phyloP scores from a whole-genome alignment of 2,113 vertebrate genomes.

The Petaurus breviceps region DNA sequence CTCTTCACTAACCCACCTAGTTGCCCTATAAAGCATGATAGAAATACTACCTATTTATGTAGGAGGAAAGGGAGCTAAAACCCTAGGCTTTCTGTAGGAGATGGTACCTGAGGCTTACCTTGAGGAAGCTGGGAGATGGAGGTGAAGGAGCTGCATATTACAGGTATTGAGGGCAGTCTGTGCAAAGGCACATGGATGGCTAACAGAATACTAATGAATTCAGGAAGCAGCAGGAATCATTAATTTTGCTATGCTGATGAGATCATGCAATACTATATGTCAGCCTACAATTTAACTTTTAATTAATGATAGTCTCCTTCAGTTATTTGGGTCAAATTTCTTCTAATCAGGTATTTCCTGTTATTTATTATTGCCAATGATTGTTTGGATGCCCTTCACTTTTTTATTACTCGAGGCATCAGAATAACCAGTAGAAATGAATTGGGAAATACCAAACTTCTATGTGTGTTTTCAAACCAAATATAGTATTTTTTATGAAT shows the following conservation, averaged over 20 bases:
- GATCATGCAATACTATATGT: background rate
- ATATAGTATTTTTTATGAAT: conserved; percentile 10
- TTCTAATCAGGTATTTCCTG: background rate
- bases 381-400: background rate
- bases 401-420: background rate
- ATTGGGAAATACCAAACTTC: background rate
- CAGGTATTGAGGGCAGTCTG: background rate
- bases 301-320: background rate
- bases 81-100: background rate
- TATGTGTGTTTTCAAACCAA: background rate
- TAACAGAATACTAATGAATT: background rate
- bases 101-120: background rate
- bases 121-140: background rate
- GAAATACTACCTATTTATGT: background rate
- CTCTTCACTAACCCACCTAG: background rate
- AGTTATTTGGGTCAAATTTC: conserved; percentile 15
- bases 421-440: background rate
- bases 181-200: background rate
- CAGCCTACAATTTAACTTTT: background rate
- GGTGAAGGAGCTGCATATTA: background rate
- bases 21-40: background rate
- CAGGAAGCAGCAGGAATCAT: background rate
- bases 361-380: conserved; percentile 4
- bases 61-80: background rate
- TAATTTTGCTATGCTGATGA: background rate